A percentile compares a stretch with the other conserved stretches of the same genome.
phyloP scores from a whole-genome alignment of 2,797 vertebrate species.

The Cygnus olor region DNA sequence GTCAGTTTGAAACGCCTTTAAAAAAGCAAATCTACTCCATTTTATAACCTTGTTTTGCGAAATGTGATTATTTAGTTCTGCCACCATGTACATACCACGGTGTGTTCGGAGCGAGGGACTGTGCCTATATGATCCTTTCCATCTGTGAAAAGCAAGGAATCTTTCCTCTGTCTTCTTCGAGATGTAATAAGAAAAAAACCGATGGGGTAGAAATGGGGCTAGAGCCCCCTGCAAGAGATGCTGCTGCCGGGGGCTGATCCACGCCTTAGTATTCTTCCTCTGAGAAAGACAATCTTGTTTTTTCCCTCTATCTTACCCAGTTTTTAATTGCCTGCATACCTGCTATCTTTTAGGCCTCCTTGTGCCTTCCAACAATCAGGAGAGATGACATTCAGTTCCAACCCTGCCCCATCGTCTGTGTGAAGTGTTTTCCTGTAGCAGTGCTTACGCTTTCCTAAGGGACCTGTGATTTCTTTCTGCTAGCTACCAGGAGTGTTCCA shows the following conservation, averaged over 20 bases:
- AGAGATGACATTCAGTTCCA: background rate
- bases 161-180: background rate
- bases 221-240: background rate
- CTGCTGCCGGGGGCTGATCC: background rate
- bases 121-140: background rate
- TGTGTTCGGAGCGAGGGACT: background rate
- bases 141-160: background rate
- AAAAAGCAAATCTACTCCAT: background rate
- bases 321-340: background rate
- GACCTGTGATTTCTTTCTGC: background rate
- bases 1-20: background rate
- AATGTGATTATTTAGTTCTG: background rate
- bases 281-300: background rate
- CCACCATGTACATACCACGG: fast-evolving
- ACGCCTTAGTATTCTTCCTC: background rate
- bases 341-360: background rate
- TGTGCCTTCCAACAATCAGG: background rate
- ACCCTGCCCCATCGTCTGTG: background rate
- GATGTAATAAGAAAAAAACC: background rate
- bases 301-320: background rate
- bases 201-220: background rate
- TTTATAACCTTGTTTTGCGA: background rate
- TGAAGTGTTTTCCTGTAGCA: background rate
- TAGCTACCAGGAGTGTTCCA: background rate
- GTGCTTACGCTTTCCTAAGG: background rate